phyloP scores from a whole-genome alignment of 2,888 invertebrate species.

The Cephonodes hylas region DNA sequence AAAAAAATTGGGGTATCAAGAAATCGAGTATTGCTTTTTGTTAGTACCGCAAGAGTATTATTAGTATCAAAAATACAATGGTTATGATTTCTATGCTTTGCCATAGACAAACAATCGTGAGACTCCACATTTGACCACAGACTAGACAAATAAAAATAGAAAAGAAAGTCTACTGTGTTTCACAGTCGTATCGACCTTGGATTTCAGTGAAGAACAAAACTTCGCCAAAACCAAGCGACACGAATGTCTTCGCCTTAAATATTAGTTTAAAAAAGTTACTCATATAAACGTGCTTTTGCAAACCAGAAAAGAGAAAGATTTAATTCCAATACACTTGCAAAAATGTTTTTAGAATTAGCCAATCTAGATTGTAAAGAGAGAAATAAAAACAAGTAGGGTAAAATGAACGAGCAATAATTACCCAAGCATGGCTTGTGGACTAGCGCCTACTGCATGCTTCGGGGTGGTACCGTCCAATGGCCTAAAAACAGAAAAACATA shows the following conservation, averaged over 20 bases:
- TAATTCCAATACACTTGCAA: not conserved
- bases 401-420: slow-evolving; percentile 74
- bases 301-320: not conserved
- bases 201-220: not conserved
- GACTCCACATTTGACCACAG: not conserved
- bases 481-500: slow-evolving; percentile 83
- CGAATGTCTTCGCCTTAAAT: not conserved
- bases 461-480: slow-evolving; percentile 82
- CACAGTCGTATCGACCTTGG: not conserved
- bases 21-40: not conserved
- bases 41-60: not conserved
- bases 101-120: not conserved
- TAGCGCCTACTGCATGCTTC: slow-evolving; percentile 81
- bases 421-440: slow-evolving; percentile 83
- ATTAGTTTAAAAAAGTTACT: not conserved
- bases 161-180: not conserved
- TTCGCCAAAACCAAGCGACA: not conserved
- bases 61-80: slow-evolving; percentile 9
- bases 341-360: not conserved
- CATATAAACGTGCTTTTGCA: not conserved
- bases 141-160: not conserved
- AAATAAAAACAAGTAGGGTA: slow-evolving; percentile 32
- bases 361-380: not conserved
- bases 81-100: not conserved
- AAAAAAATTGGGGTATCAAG: not conserved